Percentiles rank a stretch among this genome's conserved stretches.
phyloP scores from a whole-genome alignment of 2,113 vertebrate genomes.

The Lophura nycthemera region DNA sequence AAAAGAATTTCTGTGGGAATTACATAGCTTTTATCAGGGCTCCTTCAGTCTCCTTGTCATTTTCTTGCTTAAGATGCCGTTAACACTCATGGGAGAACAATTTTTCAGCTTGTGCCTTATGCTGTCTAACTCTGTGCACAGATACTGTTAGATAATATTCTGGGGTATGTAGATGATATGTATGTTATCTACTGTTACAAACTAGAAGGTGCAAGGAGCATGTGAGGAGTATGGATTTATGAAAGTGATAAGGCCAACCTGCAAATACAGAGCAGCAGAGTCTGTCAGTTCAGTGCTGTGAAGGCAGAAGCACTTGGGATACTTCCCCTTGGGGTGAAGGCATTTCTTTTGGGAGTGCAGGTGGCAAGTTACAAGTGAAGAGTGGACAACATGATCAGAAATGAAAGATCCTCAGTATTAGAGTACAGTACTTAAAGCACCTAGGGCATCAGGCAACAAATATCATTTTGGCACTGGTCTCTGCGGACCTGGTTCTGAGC shows the following conservation, averaged over 20 bases:
- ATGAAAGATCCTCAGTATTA: neutral
- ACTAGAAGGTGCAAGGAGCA: neutral
- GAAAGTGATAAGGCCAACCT: neutral
- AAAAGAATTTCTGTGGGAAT: neutral
- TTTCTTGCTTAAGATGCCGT: neutral
- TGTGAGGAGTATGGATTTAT: neutral
- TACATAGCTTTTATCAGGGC: neutral
- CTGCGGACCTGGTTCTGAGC: neutral
- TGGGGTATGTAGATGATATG: neutral
- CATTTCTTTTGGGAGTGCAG: accelerated
- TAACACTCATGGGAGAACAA: neutral
- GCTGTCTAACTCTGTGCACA: neutral
- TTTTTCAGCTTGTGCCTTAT: neutral
- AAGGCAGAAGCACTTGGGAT: neutral
- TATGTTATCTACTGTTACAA: accelerated
- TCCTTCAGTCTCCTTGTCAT: neutral
- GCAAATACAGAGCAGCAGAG: neutral
- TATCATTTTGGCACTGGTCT: neutral
- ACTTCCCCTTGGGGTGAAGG: neutral
- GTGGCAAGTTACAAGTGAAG: neutral
- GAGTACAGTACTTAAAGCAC: neutral
- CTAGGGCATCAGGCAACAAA: neutral
- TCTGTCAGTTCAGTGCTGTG: neutral
- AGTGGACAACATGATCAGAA: neutral
- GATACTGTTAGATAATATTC: neutral